Evolutionary conservation across 1,140 invertebrate species (phyloP), one percentile per base, ranked within the genome.

Genomic region (Laupala kohalensis): DNA sequence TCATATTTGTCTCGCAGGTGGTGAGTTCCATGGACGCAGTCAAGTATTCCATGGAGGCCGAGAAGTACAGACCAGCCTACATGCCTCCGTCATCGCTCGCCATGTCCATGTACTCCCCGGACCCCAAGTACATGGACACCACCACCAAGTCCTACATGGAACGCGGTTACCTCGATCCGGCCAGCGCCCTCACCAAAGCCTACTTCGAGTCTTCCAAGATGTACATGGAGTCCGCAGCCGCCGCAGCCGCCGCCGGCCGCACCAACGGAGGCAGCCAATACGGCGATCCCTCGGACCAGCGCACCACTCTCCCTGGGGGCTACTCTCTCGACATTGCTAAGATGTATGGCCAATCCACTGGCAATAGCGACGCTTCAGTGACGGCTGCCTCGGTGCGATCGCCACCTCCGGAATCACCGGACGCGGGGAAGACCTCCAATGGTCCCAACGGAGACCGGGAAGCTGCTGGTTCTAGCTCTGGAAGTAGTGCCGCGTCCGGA

Each of bases 131-230:
- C 78, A 80, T 86, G 74, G 85, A 86, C 76, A 80, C 83, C 2
- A 82, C 82, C 72, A 85, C 87, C 0, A 87, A 89, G 71, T 86
- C 88, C 63, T 92, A 91, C 76, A 80, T 91, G 73, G 90, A 92
- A 76, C 80, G 84, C 0, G 67, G 80, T 64, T 87, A 87, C 74
- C 77, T 86, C 6, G 86, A 87, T 75, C 80, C 81, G 24, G 87
- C 87, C 19, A 89, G 89, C 0, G 88, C 90, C 3, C 82, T 90
- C 19, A 89, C 89, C 73, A 92, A 93, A 78, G 90, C 90, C 1
- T 93, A 92, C 78, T 88, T 89, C 73, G 88, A 90, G 77, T 84
- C 85, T 12, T 88, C 87, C 9, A 89, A 90, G 77, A 88, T 92
- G 82, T 92, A 92, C 80, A 90, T 91, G 68, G 72, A 69, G 62